Conservation (phyloP, 2,113 vertebrate species). For the Tragelaphus strepsiceros region DNA sequence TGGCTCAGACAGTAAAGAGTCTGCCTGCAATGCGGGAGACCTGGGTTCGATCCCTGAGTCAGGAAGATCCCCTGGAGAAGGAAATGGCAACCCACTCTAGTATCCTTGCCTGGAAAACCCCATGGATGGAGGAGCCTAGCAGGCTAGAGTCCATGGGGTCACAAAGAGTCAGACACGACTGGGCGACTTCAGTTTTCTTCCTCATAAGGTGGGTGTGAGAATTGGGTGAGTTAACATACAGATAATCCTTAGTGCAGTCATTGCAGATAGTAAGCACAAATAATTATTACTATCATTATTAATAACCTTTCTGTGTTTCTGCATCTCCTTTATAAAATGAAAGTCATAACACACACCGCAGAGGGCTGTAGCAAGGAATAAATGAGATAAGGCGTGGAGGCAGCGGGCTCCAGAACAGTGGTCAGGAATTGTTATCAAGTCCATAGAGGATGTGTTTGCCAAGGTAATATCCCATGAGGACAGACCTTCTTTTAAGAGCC, state of each 20-base stretch:
- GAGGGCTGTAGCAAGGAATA: background rate
- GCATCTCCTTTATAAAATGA: background rate
- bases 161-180: background rate
- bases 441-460: background rate
- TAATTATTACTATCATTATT: background rate
- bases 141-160: background rate
- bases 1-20: background rate
- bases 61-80: background rate
- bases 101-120: background rate
- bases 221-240: background rate
- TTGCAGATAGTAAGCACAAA: background rate
- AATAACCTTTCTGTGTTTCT: background rate
- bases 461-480: background rate
- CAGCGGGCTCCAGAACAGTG: background rate
- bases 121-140: background rate
- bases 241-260: background rate
- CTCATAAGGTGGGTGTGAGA: background rate
- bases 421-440: background rate
- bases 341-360: background rate
- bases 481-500: background rate
- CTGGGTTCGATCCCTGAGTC: background rate
- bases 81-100: background rate
- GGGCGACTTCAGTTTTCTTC: background rate
- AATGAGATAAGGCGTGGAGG: background rate
- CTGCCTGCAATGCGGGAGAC: background rate